Evolutionary conservation across 2,888 invertebrate species (phyloP).

Genomic region (Philopedon plagiatum): DNA sequence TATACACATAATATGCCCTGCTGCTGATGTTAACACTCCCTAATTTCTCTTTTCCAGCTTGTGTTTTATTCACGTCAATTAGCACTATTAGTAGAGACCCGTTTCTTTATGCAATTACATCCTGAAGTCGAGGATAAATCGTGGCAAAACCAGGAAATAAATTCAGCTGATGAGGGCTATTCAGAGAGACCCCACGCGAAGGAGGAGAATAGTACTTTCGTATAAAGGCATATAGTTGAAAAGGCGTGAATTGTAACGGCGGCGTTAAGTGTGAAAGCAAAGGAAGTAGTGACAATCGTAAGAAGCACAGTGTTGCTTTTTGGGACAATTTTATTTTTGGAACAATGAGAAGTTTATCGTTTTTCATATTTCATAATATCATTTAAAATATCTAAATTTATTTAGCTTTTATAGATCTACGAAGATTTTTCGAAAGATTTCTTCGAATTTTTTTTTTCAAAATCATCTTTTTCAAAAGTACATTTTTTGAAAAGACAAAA

Average conservation of each 20-base stretch:
- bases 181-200: slow-evolving; percentile 55
- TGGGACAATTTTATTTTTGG: not conserved
- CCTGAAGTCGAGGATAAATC: slow-evolving; percentile 55
- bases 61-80: slow-evolving; percentile 58
- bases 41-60: slow-evolving; percentile 49
- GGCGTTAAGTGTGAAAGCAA: slow-evolving; percentile 16
- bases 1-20: not conserved
- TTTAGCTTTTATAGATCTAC: too few relatives aligned
- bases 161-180: slow-evolving; percentile 60
- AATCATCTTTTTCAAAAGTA: too few relatives aligned
- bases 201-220: slow-evolving; percentile 47
- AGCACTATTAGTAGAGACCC: slow-evolving; percentile 54
- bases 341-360: too few relatives aligned
- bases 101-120: slow-evolving; percentile 59
- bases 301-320: slow-evolving; percentile 3
- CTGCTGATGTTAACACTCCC: slow-evolving; percentile 33
- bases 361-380: too few relatives aligned
- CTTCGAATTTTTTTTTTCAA: too few relatives aligned
- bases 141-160: slow-evolving; percentile 59
- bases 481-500: too few relatives aligned
- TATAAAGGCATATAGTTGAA: slow-evolving; percentile 32
- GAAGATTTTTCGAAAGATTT: too few relatives aligned
- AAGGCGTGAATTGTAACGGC: slow-evolving; percentile 22
- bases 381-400: too few relatives aligned
- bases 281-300: slow-evolving; percentile 19